Conservation (phyloP, 2,888 invertebrate species). For the Cryptocephalus primarius region DNA sequence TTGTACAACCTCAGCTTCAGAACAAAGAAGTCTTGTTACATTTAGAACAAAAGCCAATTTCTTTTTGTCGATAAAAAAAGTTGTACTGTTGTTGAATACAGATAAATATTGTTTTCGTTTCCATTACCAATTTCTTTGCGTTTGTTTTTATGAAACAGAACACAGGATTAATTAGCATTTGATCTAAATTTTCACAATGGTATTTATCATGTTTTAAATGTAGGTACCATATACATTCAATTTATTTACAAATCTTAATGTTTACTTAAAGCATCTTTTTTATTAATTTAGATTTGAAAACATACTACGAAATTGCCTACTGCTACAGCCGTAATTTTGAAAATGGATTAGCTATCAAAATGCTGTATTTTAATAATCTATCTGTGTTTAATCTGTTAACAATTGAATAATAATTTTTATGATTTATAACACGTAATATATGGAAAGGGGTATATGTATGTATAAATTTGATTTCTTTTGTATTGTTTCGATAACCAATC, state of each 20-base stretch:
- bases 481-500: conserved; percentile 2
- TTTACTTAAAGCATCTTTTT: conserved; percentile 31
- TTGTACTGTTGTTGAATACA: too few species aligned
- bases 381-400: not conserved
- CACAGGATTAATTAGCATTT: too few species aligned
- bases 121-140: too few species aligned
- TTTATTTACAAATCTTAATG: conserved; percentile 27
- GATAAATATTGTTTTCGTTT: too few species aligned
- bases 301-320: conserved; percentile 13
- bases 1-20: conserved; percentile 14
- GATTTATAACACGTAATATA: too few species aligned
- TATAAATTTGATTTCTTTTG: not conserved
- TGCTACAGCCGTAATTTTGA: not conserved
- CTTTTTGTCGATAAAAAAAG: too few species aligned
- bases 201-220: conserved; percentile 7
- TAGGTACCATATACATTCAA: conserved; percentile 23
- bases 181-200: too few species aligned
- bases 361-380: not conserved
- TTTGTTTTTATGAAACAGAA: too few species aligned
- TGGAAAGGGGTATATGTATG: too few species aligned
- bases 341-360: conserved; percentile 5
- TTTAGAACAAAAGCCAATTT: not conserved
- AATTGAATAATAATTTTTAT: too few species aligned
- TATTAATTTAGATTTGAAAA: conserved; percentile 16
- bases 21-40: conserved; percentile 9